These are phyloP conservation scores for Trididemnum nubilum DNA, from an alignment of 23 tunicate species.

Conservation along the genomic window DNA sequence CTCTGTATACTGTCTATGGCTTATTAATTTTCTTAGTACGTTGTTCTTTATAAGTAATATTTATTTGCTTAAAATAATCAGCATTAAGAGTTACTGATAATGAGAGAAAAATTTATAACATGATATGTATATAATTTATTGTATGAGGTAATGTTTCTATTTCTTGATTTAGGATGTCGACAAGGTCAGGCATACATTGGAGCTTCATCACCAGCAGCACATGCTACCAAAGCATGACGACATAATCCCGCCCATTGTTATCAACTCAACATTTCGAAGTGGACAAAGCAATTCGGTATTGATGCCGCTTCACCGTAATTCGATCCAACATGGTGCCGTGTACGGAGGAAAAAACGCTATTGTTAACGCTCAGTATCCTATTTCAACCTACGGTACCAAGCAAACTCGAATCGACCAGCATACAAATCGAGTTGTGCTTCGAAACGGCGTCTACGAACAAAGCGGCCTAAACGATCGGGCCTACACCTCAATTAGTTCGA, in stretches of 20 bases:
- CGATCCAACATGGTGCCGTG: slow-evolving; percentile 37
- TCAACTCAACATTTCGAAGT: slow-evolving; percentile 56
- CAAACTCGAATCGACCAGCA: not conserved
- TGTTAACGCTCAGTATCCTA: slow-evolving; percentile 43
- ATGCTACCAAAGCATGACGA: slow-evolving; percentile 37
- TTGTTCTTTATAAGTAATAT: too few relatives aligned
- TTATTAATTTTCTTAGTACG: too few relatives aligned
- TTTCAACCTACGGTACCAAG: slow-evolving; percentile 33
- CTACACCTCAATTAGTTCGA: slow-evolving; percentile 32
- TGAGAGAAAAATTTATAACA: too few relatives aligned
- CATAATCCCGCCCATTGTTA: slow-evolving; percentile 69
- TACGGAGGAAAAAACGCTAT: slow-evolving; percentile 48
- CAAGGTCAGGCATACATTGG: slow-evolving; percentile 56
- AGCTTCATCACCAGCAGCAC: slow-evolving; percentile 41
- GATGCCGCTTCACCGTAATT: slow-evolving; percentile 48
- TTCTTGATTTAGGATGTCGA: slow-evolving; percentile 53
- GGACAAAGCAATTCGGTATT: slow-evolving; percentile 48
- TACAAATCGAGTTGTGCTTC: slow-evolving; percentile 14
- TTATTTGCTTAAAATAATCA: too few relatives aligned
- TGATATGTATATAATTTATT: too few relatives aligned
- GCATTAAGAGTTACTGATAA: too few relatives aligned
- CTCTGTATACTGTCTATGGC: too few relatives aligned
- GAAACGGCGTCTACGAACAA: slow-evolving; percentile 21
- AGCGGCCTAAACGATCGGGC: slow-evolving; percentile 5
- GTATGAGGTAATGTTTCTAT: too few relatives aligned